Evolutionary conservation across 2,888 invertebrate genomes (phyloP).

Genomic region (Cremastinae sp.): DNA sequence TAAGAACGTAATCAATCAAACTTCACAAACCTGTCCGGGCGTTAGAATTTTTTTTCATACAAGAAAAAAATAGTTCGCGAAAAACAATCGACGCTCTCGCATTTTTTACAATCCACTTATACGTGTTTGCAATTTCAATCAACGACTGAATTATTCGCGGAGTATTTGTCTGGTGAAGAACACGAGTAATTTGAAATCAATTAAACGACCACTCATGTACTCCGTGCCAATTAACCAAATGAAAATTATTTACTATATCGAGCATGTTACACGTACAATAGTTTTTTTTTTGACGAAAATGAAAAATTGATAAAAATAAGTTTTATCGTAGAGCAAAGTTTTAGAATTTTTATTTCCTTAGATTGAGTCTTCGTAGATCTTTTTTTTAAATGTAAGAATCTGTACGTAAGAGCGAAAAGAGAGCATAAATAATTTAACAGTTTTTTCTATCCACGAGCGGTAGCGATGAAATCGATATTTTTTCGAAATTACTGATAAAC

Average conservation of each 20-base stretch:
- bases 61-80: slow-evolving; percentile 19
- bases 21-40: background rate
- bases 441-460: background rate
- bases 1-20: background rate
- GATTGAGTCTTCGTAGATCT: slow-evolving; percentile 25
- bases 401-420: slow-evolving; percentile 5
- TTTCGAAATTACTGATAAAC: slow-evolving; percentile 4
- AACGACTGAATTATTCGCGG: slow-evolving; percentile 57
- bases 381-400: background rate
- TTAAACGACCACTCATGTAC: slow-evolving; percentile 34
- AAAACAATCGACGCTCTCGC: slow-evolving; percentile 29
- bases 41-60: slow-evolving; percentile 32
- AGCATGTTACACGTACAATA: slow-evolving; percentile 42
- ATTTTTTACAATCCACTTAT: slow-evolving; percentile 20
- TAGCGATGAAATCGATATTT: background rate
- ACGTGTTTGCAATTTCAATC: slow-evolving; percentile 23
- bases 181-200: slow-evolving; percentile 11
- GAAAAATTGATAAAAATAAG: slow-evolving; percentile 26
- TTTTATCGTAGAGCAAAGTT: slow-evolving; percentile 33
- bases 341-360: slow-evolving; percentile 42
- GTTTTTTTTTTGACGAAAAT: slow-evolving; percentile 29
- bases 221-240: slow-evolving; percentile 56
- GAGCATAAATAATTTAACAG: background rate
- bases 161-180: slow-evolving; percentile 42
- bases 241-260: slow-evolving; percentile 46